Evolutionary conservation across 2,797 vertebrate species (phyloP), one percentile per base, ranked within the genome.

Genomic region (Dendrocincla tyrannina): DNA sequence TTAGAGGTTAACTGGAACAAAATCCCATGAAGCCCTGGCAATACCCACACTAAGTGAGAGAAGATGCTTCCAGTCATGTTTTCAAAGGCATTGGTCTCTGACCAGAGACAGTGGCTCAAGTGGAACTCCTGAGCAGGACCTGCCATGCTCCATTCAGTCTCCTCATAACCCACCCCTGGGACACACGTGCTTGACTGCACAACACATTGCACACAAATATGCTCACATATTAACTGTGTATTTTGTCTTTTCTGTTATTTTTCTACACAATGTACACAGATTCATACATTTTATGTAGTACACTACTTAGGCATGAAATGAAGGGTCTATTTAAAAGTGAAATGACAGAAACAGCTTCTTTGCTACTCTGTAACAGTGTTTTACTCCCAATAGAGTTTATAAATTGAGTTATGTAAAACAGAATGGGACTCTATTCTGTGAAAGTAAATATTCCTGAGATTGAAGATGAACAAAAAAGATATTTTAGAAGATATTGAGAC

Each of bases 161-260:
- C 37, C 33, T 69, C 13, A 11, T 5, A 67, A 59, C 2, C 14
- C 56, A n/a, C 3, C 8, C 11, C 13, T 3, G 8, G 62, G 49
- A 56, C 4, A 52, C 13, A 52, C 0, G 0, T 2, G 9, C 19
- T n/a, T 17, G 5, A 27, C 35, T 15, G 24, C 35, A 55, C 0
- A 0, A 28, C 30, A 17, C 17, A 7, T 20, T 17, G 27, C 39
- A 49, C 46, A 52, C 22, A 81, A 33, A 50, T 2, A 8, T 6
- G 17, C 44, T 52, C 10, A 35, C 7, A 32, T 0, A 1, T 33
- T 35, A 62, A 55, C 49, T 44, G 16, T 0, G 0, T 25, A 14
- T 27, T 37, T 83, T n/a, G 11, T 17, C 24, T n/a, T 56, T 80
- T 44, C 32, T 46, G 3, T 33, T 67, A 18, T 8, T 70, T 27